phyloP scores from a whole-genome alignment of 2,113 vertebrate genomes.

The Seriola quinqueradiata region DNA sequence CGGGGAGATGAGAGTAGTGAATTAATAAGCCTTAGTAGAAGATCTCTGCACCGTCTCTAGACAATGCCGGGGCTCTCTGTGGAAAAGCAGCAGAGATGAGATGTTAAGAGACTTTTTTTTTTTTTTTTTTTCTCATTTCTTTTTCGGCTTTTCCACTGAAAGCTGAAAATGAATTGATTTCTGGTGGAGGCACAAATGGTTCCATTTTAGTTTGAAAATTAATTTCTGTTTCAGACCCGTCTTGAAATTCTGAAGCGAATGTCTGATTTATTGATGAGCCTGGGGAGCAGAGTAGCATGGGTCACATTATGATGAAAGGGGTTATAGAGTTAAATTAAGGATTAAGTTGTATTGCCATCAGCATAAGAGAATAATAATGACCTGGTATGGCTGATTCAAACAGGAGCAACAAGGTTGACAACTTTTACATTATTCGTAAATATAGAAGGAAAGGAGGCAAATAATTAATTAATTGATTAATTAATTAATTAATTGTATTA shows the following conservation, averaged over 20 bases:
- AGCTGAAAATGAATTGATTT: slow-evolving; percentile 68
- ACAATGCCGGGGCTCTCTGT: slow-evolving; percentile 76
- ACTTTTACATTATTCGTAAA: not conserved
- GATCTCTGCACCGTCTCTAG: slow-evolving; percentile 81
- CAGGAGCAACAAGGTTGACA: not conserved
- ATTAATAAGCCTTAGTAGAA: slow-evolving; percentile 84
- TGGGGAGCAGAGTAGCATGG: slow-evolving; percentile 12
- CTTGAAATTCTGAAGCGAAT: slow-evolving; percentile 38
- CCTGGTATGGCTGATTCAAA: not conserved
- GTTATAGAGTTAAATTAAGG: slow-evolving; percentile 43
- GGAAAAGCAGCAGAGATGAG: slow-evolving; percentile 75
- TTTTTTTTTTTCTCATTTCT: slow-evolving; percentile 49
- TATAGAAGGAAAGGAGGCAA: not conserved
- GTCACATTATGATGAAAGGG: slow-evolving; percentile 36
- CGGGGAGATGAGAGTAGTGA: slow-evolving; percentile 83
- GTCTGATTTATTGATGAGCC: slow-evolving; percentile 70
- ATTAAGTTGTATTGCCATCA: slow-evolving; percentile 35
- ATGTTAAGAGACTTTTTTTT: slow-evolving; percentile 71
- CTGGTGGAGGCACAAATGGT: slow-evolving; percentile 55
- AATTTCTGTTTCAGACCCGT: slow-evolving; percentile 47
- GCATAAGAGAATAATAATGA: slow-evolving; percentile 1
- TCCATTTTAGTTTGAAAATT: slow-evolving; percentile 54
- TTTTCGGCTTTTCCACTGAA: slow-evolving; percentile 49
- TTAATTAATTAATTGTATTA: not conserved
- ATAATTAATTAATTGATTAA: not conserved